Conservation (phyloP, 2,888 invertebrate species). For the Heliothis peltigera region DNA sequence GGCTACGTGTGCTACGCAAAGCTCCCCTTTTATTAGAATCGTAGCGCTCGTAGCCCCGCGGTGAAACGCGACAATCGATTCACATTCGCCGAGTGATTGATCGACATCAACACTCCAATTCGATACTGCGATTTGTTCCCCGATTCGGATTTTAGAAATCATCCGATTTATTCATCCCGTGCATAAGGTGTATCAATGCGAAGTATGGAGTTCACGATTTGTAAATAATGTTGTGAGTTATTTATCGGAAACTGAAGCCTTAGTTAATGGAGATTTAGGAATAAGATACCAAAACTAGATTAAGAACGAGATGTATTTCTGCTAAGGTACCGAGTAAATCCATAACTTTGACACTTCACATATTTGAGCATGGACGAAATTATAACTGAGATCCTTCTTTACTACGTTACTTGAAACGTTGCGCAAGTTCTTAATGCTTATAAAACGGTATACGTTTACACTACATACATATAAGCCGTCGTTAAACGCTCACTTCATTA, state of each 20-base stretch:
- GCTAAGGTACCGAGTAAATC: neutral
- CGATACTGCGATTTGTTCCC: slow-evolving; percentile 19
- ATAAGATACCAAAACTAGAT: neutral
- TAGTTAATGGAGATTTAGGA: neutral
- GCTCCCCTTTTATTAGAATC: slow-evolving; percentile 28
- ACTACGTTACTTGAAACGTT: neutral
- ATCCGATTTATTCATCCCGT: slow-evolving; percentile 33
- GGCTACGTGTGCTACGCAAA: slow-evolving; percentile 41
- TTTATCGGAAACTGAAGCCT: neutral
- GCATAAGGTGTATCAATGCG: slow-evolving; percentile 8
- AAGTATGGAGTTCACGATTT: slow-evolving; percentile 4
- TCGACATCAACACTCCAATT: slow-evolving; percentile 36
- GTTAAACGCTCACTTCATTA: slow-evolving; percentile 33
- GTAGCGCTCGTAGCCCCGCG: slow-evolving; percentile 30
- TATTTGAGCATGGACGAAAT: neutral
- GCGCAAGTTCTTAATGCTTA: neutral
- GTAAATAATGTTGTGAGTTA: neutral
- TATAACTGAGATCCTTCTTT: neutral
- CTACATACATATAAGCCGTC: neutral
- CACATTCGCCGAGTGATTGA: slow-evolving; percentile 36
- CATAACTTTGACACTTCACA: neutral
- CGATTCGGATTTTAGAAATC: slow-evolving; percentile 26
- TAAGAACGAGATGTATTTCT: too few relatives aligned
- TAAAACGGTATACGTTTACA: neutral
- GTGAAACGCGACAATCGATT: slow-evolving; percentile 15